Conservation (phyloP, 2,888 invertebrate genomes). For the Exocentrus adspersus region DNA sequence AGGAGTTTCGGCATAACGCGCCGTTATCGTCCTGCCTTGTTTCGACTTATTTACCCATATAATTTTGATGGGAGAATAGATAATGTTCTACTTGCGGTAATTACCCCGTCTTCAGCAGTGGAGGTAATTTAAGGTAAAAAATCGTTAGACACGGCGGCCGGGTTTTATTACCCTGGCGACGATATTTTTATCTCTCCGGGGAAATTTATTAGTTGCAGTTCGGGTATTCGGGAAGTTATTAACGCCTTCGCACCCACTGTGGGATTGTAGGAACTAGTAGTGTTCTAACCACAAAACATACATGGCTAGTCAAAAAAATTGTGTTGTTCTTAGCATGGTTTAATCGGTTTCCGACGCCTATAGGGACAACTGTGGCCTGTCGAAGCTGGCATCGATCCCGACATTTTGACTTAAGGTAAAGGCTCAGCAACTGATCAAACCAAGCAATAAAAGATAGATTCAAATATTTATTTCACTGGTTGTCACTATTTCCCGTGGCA, state of each 20-base stretch:
- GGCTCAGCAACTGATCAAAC: no score
- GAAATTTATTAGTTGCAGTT: slow-evolving; percentile 28
- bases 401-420: no score
- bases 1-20: slow-evolving; percentile 29
- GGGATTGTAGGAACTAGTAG: no score
- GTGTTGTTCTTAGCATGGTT: no score
- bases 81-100: slow-evolving; percentile 44
- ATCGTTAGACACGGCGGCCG: slow-evolving; percentile 36
- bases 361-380: no score
- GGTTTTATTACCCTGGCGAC: slow-evolving; percentile 30
- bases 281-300: no score
- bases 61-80: slow-evolving; percentile 45
- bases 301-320: no score
- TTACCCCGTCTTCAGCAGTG: slow-evolving; percentile 33
- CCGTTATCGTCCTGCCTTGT: slow-evolving; percentile 34
- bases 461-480: no score
- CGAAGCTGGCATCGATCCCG: no score
- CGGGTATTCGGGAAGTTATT: slow-evolving; percentile 9
- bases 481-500: background rate
- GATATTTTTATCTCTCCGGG: slow-evolving; percentile 29
- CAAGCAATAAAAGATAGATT: no score
- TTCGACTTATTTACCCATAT: slow-evolving; percentile 45
- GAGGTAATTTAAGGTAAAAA: slow-evolving; percentile 36
- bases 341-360: no score
- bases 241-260: background rate